Base-by-base conservation (phyloP, 1,140 invertebrate genomes). In the Macrobrachium rosenbergii region DNA sequence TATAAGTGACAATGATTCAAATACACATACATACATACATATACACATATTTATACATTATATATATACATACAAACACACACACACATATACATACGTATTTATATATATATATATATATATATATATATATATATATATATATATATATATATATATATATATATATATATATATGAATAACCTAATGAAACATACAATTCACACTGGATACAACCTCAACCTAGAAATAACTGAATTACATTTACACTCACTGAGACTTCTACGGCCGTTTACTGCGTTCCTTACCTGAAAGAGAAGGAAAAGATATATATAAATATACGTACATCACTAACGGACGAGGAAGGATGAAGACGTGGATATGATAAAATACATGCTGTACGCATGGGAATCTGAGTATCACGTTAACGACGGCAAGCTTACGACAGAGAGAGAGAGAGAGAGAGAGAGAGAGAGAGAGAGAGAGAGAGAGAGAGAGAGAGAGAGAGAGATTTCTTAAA, bases 141-240 rank as follows among this genome's bases (percentile, higher is more conserved):
- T 67, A 67, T 67, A 67, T 67, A 67, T 67, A 67, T 69, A 69
- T 69, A 69, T 69, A n/a, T 69, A 69, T 69, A 69, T 69, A 69
- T 69, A 69, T 69, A 69, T 69, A 69, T 69, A 69, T 21, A 69
- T 69, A 69, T 69, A 69, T 69, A 69, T 69, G 8, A 12, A 69
- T 69, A 5, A 67, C 12, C 5, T 14, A n/a, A 67, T 67, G 5
- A 67, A n/a, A 67, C 14, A 67, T 67, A 67, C 21, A 67, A n/a
- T 67, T n/a, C 63, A 67, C 21, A 67, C 12, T 10, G 5, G 45
- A 67, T 67, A 67, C 14, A 3, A 67, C 12, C 21, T 19, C 14
- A 6, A 67, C 63, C 5, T 67, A 5, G 12, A 52, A 52, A 37
- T 37, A 52, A 52, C 52, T 12, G 12, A 52, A 52, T 52, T 12